Evolutionary conservation across 1,140 invertebrate genomes (phyloP), one percentile per base, ranked within the genome.

Genomic region (Rhopalosiphum padi): DNA sequence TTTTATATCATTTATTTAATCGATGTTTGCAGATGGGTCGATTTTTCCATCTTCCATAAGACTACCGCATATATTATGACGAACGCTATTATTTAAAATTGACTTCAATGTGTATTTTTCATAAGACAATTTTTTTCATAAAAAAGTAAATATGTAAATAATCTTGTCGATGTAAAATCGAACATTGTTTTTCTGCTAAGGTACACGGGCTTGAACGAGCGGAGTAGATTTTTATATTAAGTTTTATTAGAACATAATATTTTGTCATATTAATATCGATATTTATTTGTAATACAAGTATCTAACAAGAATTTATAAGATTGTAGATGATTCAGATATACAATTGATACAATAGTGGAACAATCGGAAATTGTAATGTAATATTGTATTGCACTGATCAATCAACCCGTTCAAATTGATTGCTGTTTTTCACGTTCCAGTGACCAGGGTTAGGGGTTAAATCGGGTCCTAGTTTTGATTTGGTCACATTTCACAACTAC

Each of bases 381-480:
- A 85, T 48, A 87, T 87, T 21, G 46, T n/a, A 48, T 87, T 46
- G 85, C n/a, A 30, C 43, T 43, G 43, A 87, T 87, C 46, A 48
- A 87, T 87, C 25, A 48, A 87, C 43, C 21, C 86, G 86, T 87
- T 87, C 30, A 87, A 87, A 48, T 48, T 48, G 43, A 87, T 48
- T 48, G 86, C 7, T 22, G 46, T 25, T 87, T 48, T 87, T 87
- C 86, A n/a, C 86, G 43, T 87, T 48, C n/a, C 30, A 51, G 46
- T 87, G 46, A 48, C 48, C 21, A 48, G 86, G 43, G 43, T 23
- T 48, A 85, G 86, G 43, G 43, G 43, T 87, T 48, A 48, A 48
- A 51, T 35, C 43, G 43, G 86, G 86, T 48, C 25, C 46, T 48
- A 87, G 86, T 87, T 87, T 46, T 87, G 43, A 87, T 87, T 87